Evolutionary conservation across 2,113 vertebrate genomes (phyloP).

Genomic region (Herpailurus yagouaroundi): DNA sequence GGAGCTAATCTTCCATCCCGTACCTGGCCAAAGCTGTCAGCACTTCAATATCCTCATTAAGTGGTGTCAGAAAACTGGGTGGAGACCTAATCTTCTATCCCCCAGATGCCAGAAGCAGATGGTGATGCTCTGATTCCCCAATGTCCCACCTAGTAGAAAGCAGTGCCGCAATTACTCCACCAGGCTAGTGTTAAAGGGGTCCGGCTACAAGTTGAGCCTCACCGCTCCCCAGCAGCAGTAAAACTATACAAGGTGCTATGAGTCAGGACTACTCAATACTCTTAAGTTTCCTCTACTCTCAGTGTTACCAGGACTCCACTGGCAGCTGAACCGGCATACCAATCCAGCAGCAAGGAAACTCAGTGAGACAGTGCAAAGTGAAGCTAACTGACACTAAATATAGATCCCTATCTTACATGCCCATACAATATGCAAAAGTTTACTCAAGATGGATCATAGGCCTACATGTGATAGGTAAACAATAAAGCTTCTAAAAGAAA

Average conservation of each 20-base stretch:
- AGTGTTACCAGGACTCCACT: not conserved
- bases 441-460: not conserved
- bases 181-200: not conserved
- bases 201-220: not conserved
- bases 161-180: not conserved
- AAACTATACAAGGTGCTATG: not conserved
- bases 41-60: not conserved
- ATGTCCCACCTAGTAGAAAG: not conserved
- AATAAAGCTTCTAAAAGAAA: not conserved
- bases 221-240: not conserved
- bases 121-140: not conserved
- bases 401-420: not conserved
- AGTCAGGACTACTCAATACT: not conserved
- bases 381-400: not conserved
- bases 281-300: not conserved
- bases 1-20: not conserved
- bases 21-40: not conserved
- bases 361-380: not conserved
- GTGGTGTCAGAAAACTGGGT: not conserved
- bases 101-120: not conserved
- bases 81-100: not conserved
- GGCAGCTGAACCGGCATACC: not conserved
- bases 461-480: not conserved
- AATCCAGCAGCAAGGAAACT: not conserved
- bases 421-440: not conserved